Evolutionary conservation across 2,113 vertebrate genomes (phyloP).

Genomic region (Tricholaema leucomelas): DNA sequence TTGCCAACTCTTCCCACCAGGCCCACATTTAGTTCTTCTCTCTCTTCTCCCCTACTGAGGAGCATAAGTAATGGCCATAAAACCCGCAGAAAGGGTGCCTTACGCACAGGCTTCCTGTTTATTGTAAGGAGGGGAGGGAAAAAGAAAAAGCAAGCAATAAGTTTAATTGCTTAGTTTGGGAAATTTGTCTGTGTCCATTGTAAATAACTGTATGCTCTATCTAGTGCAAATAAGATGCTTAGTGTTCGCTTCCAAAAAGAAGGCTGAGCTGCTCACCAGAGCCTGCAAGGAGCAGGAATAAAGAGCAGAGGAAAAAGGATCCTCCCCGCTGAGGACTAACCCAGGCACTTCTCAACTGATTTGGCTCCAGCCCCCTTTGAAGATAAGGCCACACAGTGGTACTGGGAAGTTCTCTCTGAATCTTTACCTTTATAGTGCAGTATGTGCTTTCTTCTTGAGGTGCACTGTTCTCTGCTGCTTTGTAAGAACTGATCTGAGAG

Average conservation of each 20-base stretch:
- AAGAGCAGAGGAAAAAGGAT: constrained; percentile 21
- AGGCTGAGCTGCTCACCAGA: background rate
- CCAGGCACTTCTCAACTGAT: constrained; percentile 8
- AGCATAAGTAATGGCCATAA: constrained; percentile 58
- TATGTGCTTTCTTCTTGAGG: background rate
- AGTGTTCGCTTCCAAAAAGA: background rate
- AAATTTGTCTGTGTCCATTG: constrained; percentile 25
- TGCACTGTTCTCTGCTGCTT: background rate
- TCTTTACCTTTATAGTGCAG: background rate
- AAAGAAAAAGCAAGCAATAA: background rate
- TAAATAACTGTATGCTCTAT: constrained; percentile 32
- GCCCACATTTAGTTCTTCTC: constrained; percentile 52
- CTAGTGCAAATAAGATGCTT: constrained; percentile 40
- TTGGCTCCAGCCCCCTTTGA: constrained; percentile 25
- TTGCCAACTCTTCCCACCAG: constrained; percentile 66
- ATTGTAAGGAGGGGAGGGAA: constrained; percentile 1
- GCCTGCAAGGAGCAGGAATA: background rate
- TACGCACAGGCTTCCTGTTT: constrained; percentile 20
- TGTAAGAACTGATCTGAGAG: background rate
- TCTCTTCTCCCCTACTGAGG: constrained; percentile 55
- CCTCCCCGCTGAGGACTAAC: constrained; percentile 12
- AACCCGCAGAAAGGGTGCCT: constrained; percentile 50
- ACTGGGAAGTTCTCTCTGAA: background rate
- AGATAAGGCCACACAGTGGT: constrained; percentile 6
- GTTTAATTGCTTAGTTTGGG: constrained; percentile 60